Evolutionary conservation across 2,888 invertebrate species (phyloP), one percentile per base, ranked within the genome.

Genomic region (Polymixis lichenea): DNA sequence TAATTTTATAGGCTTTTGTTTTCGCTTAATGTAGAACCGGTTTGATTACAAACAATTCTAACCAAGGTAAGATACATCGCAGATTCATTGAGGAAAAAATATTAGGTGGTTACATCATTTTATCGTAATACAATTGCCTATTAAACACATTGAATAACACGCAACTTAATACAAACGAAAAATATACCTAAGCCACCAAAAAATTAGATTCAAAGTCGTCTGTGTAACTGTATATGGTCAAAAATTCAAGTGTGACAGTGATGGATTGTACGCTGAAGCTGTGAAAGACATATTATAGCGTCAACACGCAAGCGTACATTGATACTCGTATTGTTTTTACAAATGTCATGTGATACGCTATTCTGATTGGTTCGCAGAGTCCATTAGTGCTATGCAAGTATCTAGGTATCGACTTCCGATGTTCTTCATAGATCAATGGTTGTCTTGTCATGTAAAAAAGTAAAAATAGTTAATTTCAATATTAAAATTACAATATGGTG

Each of bases 171-270:
- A 67, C 4, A 67, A 68, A 72, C 68, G 13, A 19, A 38, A 87
- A 78, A 46, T n/a, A 38, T 56, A 75, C 64, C 62, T 13, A 70
- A 76, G 13, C 0, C 0, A 0, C 0, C 0, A 11, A 19, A n/a
- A 25, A 0, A 58, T 71, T 85, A 32, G 53, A 55, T 72, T 60
- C 49, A 74, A 72, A 74, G 38, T 64, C 17, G 65, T 61, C 9
- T 68, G 46, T 13, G 0, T 22, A 1, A 7, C 7, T 68, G 13
- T 61, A 22, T 74, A 84, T 80, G 77, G 83, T 89, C 82, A 88
- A 90, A 89, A 88, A 91, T 92, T 91, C 82, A 88, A 86, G 83
- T 78, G 73, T 89, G 92, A 92, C 92, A 91, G 86, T 93, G 93
- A 93, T 91, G 64, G 90, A 93, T 93, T 75, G 86, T 82, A 56